Conservation (phyloP, 2,888 invertebrate genomes). For the Melanostoma scalare region DNA sequence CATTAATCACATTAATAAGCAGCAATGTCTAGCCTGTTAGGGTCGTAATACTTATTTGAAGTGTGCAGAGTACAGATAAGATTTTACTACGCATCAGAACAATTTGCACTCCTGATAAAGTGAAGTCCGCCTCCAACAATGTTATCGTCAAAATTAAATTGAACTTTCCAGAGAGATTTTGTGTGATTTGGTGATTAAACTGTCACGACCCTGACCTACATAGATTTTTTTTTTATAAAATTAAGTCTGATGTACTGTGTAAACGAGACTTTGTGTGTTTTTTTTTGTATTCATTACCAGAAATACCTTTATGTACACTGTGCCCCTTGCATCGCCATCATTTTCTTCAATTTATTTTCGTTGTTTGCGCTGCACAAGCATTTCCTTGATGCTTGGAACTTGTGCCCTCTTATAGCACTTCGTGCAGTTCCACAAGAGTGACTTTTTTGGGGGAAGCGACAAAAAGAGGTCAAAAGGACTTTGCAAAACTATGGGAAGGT, state of each 20-base stretch:
- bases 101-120: neutral
- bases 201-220: constrained; percentile 10
- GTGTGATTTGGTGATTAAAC: neutral
- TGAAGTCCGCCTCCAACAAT: neutral
- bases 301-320: neutral
- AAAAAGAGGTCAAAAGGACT: neutral
- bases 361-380: neutral
- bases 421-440: neutral
- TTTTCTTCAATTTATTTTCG: neutral
- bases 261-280: too few species aligned
- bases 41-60: too few species aligned
- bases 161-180: neutral
- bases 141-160: neutral
- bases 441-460: neutral
- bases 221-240: too few species aligned
- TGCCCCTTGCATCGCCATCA: neutral
- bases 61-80: too few species aligned
- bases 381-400: neutral
- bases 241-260: too few species aligned
- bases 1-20: too few species aligned
- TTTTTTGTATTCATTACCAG: neutral
- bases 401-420: too few species aligned
- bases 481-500: neutral
- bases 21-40: too few species aligned
- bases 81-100: neutral